A percentile compares a stretch with the other conserved stretches of the same genome.
Conservation (phyloP, 2,797 vertebrate genomes). For the Danio kyathit region DNA sequence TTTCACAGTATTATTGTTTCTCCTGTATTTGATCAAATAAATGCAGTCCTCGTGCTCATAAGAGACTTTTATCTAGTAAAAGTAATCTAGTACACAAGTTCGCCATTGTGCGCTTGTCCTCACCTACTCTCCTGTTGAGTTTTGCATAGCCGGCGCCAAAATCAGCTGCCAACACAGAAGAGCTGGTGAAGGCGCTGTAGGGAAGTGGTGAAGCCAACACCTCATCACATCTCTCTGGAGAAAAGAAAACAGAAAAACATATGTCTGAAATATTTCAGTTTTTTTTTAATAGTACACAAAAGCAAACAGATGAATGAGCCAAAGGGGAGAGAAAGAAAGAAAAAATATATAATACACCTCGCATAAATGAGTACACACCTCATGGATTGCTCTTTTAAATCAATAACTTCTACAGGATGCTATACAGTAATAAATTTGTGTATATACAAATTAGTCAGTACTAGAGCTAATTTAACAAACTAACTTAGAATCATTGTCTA, state of each 20-base stretch:
- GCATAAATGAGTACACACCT: too few relatives aligned
- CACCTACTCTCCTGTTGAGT: conserved; percentile 78
- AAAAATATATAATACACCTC: too few relatives aligned
- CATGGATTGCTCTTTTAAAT: too few relatives aligned
- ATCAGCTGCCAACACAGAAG: conserved; percentile 66
- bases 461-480: too few relatives aligned
- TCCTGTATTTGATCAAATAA: not conserved
- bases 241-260: conserved; percentile 18
- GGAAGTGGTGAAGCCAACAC: conserved; percentile 78
- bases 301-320: too few relatives aligned
- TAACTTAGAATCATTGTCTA: too few relatives aligned
- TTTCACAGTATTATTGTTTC: not conserved
- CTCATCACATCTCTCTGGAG: conserved; percentile 76
- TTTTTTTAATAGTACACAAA: too few relatives aligned
- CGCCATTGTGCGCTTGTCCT: not conserved
- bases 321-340: too few relatives aligned
- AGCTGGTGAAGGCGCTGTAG: conserved; percentile 78
- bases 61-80: not conserved
- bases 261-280: not conserved
- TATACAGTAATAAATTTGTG: too few relatives aligned
- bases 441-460: too few relatives aligned
- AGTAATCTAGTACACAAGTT: not conserved
- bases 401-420: too few relatives aligned
- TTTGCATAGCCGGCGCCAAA: conserved; percentile 79
- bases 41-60: not conserved